phyloP scores from a whole-genome alignment of 2,113 vertebrate genomes.

The Sapajus apella region DNA sequence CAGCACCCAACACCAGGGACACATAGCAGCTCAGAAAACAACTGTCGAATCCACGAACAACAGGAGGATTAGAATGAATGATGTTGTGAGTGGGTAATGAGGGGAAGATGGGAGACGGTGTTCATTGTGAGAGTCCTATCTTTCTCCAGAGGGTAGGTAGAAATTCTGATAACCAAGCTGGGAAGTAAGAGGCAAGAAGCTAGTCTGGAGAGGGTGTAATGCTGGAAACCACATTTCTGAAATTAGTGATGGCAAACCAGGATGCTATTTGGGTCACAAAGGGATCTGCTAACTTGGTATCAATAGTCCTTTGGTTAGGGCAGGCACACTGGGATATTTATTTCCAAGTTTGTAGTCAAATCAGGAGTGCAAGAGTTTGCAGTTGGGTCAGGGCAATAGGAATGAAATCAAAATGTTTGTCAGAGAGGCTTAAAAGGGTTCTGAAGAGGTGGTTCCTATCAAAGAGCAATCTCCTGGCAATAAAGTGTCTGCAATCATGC shows the following conservation, averaged over 20 bases:
- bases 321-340: background rate
- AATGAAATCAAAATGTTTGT: slow-evolving; percentile 52
- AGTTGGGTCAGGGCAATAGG: background rate
- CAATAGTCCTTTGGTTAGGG: background rate
- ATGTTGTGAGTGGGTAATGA: background rate
- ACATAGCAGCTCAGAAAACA: background rate
- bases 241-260: background rate
- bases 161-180: background rate
- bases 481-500: slow-evolving; percentile 33
- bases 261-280: background rate
- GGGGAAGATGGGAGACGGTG: background rate
- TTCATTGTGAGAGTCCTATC: background rate
- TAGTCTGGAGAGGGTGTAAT: too few species aligned
- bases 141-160: background rate
- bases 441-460: slow-evolving; percentile 8
- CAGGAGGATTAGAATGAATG: background rate
- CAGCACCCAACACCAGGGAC: background rate
- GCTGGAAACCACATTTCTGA: background rate
- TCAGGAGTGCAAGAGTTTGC: background rate
- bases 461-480: slow-evolving; percentile 37
- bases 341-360: slow-evolving; percentile 39
- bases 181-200: background rate
- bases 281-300: background rate
- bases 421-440: background rate
- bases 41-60: background rate